Base-by-base conservation (phyloP, 2,113 vertebrate species). In the Genyomyrus donnyi region DNA sequence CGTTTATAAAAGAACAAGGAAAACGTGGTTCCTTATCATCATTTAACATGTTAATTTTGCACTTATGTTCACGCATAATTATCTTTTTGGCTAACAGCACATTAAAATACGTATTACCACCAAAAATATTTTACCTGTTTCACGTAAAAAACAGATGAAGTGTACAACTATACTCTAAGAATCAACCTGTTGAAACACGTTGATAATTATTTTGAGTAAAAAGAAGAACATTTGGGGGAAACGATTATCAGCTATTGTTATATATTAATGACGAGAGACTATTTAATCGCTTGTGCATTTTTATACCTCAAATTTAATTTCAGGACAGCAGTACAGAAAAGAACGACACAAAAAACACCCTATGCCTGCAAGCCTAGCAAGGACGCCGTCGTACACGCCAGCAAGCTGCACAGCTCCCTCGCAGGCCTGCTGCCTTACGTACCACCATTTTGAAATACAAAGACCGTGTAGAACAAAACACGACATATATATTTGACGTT, bases 111-210 rank as follows among this genome's bases (percentile, higher is more conserved):
- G 13, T 15, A 42, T 42, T 80, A 80, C 15, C 74, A 80, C 74
- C 19, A 17, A 80, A 80, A 39, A 19, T 80, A 80, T 42, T 70
- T 42, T 19, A 80, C 74, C 15, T 42, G 17, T 42, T 80, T 80
- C 35, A 6, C 74, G 74, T 35, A 42, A 80, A 80, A 74, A 70
- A 66, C 58, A 66, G 10, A 31, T 31, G 0, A 11, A 42, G 15
- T 39, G 31, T 80, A 80, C 15, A 80, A 42, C 15, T 39, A 19
- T 80, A 42, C 35, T 42, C 62, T 13, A 13, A 39, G 74, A 42
- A 80, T 42, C 42, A 85, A 85, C 83, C 83, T 85, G 83, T 85
- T 85, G 83, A 85, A 46, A 85, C 74, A 85, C 42, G 80, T 21
- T 42, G 80, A 19, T 35, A 77, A 77, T 39, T 77, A 77, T 48